Evolutionary conservation across 2,797 vertebrate species (phyloP).

Genomic region (Poecile montanus): DNA sequence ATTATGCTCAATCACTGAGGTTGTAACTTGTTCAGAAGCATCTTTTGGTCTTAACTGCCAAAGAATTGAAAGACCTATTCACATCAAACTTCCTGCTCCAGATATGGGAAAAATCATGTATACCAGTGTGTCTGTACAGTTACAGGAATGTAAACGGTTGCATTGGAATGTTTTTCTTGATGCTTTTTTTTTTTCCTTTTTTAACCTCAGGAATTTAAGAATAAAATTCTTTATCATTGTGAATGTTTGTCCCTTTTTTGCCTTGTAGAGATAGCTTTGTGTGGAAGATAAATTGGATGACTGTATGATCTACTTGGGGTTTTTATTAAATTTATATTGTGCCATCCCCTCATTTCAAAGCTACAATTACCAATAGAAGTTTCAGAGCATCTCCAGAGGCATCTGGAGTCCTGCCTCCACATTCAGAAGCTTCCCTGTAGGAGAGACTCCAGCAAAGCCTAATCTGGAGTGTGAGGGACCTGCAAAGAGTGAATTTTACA

Average conservation of each 20-base stretch:
- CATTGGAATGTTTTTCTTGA: constrained; percentile 57
- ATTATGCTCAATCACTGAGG: not conserved
- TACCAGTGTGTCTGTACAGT: constrained; percentile 1
- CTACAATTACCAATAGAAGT: not conserved
- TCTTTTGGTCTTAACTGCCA: constrained; percentile 49
- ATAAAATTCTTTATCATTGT: constrained; percentile 37
- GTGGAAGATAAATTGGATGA: not conserved
- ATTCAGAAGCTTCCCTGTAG: not conserved
- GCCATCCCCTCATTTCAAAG: not conserved
- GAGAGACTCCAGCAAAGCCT: not conserved
- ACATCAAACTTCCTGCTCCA: constrained; percentile 1
- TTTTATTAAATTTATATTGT: not conserved
- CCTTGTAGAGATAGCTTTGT: not conserved
- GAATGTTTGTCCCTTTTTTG: not conserved
- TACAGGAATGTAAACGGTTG: constrained; percentile 4
- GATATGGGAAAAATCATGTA: not conserved
- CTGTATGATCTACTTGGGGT: not conserved
- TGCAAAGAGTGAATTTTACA: not conserved
- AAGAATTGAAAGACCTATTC: constrained; percentile 47
- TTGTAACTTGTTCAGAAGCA: constrained; percentile 14
- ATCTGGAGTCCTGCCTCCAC: not conserved
- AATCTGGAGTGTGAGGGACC: not conserved
- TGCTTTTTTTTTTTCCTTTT: constrained; percentile 18
- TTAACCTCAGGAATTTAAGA: constrained; percentile 76
- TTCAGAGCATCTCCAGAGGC: not conserved